Evolutionary conservation across 2,113 vertebrate species (phyloP), one percentile per base, ranked within the genome.

Genomic region (Athene cunicularia): DNA sequence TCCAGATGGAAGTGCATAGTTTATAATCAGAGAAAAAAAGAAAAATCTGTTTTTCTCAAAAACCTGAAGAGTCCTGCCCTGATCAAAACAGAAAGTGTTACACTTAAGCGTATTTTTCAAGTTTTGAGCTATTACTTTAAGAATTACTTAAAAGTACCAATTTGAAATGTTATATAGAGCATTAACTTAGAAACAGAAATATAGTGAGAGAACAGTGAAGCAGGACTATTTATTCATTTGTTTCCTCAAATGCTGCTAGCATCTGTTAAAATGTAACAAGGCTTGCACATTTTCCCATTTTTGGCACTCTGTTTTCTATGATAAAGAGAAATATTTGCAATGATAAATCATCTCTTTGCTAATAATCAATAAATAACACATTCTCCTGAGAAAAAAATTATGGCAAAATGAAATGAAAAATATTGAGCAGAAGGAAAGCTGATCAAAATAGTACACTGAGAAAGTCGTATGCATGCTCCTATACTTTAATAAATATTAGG

Each of bases 341-440:
- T 53, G 32, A 76, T 86, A 77, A 91, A 81, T 93, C 8, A 60
- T 82, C 15, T 77, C n/a, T 83, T 87, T 94, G 66, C 49, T 93
- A 90, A 84, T 94, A 96, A 94, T 90, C 88, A 88, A 90, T 90
- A 95, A 91, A 88, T 71, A 88, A 56, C 68, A 74, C 50, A 53
- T 63, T 86, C 9, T 73, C 8, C 37, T 80, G 67, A 77, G 23
- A 15, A 43, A 76, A 79, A 62, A 73, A 5, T 16, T 14, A 37
- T 32, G 23, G 17, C 66, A 74, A 85, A 91, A 84, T 77, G 16
- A 77, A 67, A 73, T 19, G 6, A 80, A 91, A 93, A 88, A 28
- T 60, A 67, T 21, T 73, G 67, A 95, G 43, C 72, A 68, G 63
- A 77, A 93, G 75, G 43, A 80, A 83, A 26, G 63, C 52, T 73